These are phyloP conservation scores for Pseudococcus viburni DNA, from an alignment of 2,888 invertebrate species.

Conservation along the genomic window DNA sequence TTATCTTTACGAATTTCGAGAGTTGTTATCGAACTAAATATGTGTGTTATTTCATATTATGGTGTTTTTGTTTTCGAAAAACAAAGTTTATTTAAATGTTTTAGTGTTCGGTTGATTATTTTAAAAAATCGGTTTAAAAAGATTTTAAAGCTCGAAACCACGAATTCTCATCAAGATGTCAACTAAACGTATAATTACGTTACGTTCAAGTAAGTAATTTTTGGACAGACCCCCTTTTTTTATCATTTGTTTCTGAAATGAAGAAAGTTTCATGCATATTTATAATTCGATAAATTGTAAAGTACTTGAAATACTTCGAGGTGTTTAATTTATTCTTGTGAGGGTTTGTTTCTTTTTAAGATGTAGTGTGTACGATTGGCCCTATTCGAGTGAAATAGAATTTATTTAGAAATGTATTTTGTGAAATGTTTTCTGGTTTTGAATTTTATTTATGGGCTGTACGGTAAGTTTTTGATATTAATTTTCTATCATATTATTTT, in stretches of 20 bases:
- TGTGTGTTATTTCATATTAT: not conserved
- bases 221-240: constrained; percentile 46
- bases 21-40: not conserved
- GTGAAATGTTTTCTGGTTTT: constrained; percentile 22
- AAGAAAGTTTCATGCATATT: constrained; percentile 62
- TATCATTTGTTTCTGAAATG: constrained; percentile 43
- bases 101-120: not conserved
- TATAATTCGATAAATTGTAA: constrained; percentile 60
- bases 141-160: not conserved
- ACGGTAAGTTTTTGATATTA: not conserved
- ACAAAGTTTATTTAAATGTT: not conserved
- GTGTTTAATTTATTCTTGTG: not conserved
- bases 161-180: not conserved
- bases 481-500: not conserved
- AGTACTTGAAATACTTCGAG: not conserved
- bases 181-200: constrained; percentile 43
- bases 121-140: not conserved
- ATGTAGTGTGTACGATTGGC: not conserved
- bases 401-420: constrained; percentile 40
- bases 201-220: constrained; percentile 34
- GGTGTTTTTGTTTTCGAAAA: not conserved
- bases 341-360: not conserved
- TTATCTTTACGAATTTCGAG: not conserved
- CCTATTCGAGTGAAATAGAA: not conserved
- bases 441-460: not conserved